Percentiles rank a stretch among this genome's conserved stretches.
phyloP scores from a whole-genome alignment of 2,113 vertebrate genomes.

The Jaculus jaculus region DNA sequence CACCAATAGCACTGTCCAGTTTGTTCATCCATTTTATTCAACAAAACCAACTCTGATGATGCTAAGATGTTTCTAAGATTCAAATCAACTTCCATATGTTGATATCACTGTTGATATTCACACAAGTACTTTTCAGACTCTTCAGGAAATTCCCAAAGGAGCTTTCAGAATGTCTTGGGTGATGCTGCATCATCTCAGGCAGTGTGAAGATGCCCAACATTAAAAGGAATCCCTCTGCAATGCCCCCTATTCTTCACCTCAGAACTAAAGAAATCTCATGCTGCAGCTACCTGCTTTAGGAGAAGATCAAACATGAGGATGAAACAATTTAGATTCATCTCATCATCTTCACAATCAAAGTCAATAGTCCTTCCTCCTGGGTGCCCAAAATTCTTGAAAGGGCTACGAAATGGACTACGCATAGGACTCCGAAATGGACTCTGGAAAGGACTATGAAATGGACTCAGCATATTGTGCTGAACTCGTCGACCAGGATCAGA shows the following conservation, averaged over 20 bases:
- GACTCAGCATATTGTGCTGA: conserved; percentile 94
- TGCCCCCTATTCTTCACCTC: conserved; percentile 42
- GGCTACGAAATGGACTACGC: conserved; percentile 91
- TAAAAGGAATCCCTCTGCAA: conserved; percentile 10
- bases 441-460: conserved; percentile 97
- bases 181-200: background rate
- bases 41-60: conserved; percentile 45
- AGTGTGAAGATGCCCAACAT: conserved; percentile 19
- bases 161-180: conserved; percentile 27
- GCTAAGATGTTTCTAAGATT: conserved; percentile 54
- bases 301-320: conserved; percentile 99
- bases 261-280: conserved; percentile 69
- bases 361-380: conserved; percentile 92
- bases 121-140: conserved; percentile 37
- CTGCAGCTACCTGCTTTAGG: conserved; percentile 93
- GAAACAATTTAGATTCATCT: conserved; percentile 99
- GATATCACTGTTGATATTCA: conserved; percentile 37
- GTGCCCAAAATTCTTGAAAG: conserved; percentile 96
- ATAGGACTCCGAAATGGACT: conserved; percentile 96
- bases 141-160: conserved; percentile 48
- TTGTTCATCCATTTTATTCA: conserved; percentile 37
- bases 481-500: conserved; percentile 96
- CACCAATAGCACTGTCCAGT: background rate
- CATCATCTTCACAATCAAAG: conserved; percentile 97
- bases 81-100: conserved; percentile 29